Evolutionary conservation across 2,888 invertebrate species (phyloP).

Genomic region (Schizaphis graminum): DNA sequence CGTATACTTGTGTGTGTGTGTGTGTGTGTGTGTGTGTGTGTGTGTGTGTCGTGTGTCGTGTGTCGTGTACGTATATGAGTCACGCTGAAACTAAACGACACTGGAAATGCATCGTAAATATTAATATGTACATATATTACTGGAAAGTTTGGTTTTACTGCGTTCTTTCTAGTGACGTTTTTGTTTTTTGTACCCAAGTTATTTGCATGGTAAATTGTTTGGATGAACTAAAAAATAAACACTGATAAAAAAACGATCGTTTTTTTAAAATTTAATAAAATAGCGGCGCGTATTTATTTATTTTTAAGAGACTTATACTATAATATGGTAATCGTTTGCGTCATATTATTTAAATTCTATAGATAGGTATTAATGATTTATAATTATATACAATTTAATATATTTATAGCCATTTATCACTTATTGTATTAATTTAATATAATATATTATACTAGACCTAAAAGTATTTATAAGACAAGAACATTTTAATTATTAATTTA

Average conservation of each 20-base stretch:
- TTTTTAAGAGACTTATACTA: background rate
- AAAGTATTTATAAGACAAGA: background rate
- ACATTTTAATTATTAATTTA: background rate
- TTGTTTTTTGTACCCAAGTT: background rate
- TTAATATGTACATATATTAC: conserved; percentile 48
- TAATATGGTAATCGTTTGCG: background rate
- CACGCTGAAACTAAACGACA: conserved; percentile 6
- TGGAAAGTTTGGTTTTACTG: conserved; percentile 36
- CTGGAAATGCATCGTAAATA: conserved; percentile 53
- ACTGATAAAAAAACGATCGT: background rate
- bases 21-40: background rate
- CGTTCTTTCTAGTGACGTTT: background rate
- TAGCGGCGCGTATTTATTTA: background rate
- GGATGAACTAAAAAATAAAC: background rate
- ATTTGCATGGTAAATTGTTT: background rate
- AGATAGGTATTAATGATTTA: background rate
- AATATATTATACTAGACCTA: background rate
- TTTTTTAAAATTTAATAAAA: background rate
- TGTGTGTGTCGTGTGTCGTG: background rate
- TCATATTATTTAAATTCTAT: background rate
- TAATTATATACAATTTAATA: background rate
- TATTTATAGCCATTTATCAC: background rate
- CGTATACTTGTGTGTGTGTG: background rate
- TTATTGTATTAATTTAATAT: background rate
- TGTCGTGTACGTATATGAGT: conserved; percentile 1